These are phyloP conservation scores for Zalophus californianus DNA, from an alignment of 2,797 vertebrate species.

Conservation along the genomic window DNA sequence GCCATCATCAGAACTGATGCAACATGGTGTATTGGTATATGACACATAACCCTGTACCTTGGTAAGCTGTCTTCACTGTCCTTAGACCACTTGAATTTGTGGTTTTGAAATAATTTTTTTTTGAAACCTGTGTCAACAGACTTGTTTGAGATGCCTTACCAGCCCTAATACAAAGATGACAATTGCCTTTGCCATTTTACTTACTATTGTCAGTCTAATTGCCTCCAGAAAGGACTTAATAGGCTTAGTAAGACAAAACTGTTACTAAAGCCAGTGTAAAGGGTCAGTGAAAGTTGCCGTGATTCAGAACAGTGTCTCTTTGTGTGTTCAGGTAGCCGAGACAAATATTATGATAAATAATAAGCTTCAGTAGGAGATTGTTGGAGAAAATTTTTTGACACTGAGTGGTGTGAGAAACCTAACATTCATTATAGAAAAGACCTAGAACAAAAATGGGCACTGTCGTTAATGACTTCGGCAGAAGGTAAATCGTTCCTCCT, in stretches of 20 bases:
- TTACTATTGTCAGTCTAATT: background rate
- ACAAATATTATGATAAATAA: conserved; percentile 23
- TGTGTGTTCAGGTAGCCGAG: background rate
- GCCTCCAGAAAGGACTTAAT: background rate
- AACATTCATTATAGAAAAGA: background rate
- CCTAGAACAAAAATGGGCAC: background rate
- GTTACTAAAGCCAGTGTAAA: background rate
- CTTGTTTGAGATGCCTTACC: background rate
- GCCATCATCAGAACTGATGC: background rate
- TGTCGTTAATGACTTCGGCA: conserved; percentile 1
- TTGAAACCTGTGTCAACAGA: background rate
- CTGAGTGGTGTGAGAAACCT: background rate
- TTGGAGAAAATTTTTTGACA: background rate
- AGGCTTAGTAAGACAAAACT: background rate
- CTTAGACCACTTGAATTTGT: background rate
- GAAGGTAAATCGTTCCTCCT: background rate
- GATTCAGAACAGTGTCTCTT: background rate
- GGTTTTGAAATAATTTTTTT: background rate
- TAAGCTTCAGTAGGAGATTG: background rate
- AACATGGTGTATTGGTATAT: background rate
- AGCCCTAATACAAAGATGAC: background rate
- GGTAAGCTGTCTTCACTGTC: background rate
- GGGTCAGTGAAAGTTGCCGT: background rate
- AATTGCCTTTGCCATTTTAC: background rate
- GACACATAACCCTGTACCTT: background rate